These are phyloP conservation scores for Sula dactylatra DNA, from an alignment of 2,113 vertebrate genomes.

Conservation along the genomic window DNA sequence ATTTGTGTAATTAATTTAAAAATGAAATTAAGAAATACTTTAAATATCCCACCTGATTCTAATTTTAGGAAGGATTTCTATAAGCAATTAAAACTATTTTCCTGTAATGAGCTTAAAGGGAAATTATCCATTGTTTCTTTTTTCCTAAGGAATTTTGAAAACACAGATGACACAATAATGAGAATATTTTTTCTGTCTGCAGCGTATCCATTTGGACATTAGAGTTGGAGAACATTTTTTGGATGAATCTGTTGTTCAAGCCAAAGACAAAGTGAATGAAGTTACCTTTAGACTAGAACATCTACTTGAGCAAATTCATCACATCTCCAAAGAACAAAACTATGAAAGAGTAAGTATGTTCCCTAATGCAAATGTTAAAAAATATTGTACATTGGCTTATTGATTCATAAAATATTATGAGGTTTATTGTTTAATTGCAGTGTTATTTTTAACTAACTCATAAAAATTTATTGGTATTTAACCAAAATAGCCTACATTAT, in stretches of 20 bases:
- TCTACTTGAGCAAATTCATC: slow-evolving; percentile 80
- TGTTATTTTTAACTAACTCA: not conserved
- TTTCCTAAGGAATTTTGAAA: not conserved
- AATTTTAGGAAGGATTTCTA: not conserved
- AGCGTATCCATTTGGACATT: slow-evolving; percentile 88
- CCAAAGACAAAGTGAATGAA: slow-evolving; percentile 84
- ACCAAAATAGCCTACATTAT: not conserved
- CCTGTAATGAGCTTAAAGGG: not conserved
- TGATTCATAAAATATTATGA: not conserved
- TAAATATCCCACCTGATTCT: not conserved
- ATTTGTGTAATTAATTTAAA: not conserved
- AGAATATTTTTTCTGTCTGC: not conserved
- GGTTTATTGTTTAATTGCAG: not conserved
- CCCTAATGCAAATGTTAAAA: not conserved
- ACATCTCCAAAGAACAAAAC: slow-evolving; percentile 85
- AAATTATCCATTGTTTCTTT: not conserved
- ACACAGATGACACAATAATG: not conserved
- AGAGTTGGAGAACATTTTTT: slow-evolving; percentile 84
- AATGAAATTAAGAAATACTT: not conserved
- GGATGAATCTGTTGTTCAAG: slow-evolving; percentile 67
- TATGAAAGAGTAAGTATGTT: slow-evolving; percentile 83
- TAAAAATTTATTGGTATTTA: not conserved
- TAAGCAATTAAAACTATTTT: not conserved
- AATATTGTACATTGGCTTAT: not conserved
- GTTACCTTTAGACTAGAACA: slow-evolving; percentile 78